phyloP scores from a whole-genome alignment of 1,140 invertebrate genomes.

The Paraescarpia echinospica region DNA sequence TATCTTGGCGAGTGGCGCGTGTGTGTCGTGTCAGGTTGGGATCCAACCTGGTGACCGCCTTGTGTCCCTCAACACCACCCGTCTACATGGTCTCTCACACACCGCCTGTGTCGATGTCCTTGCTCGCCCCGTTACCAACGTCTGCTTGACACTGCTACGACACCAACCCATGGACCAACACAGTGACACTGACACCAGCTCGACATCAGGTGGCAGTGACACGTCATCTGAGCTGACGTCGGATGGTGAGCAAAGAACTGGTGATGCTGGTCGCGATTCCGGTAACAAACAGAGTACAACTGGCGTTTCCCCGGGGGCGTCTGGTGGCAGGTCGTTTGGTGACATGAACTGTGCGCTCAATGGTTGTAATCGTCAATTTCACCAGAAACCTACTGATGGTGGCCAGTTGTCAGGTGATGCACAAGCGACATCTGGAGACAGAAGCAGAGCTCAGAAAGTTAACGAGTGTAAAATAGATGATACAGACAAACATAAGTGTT shows the following conservation, averaged over 20 bases:
- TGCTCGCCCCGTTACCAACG: slow-evolving; percentile 65
- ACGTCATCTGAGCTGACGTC: not conserved
- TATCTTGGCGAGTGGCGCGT: slow-evolving; percentile 35
- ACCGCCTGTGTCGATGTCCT: slow-evolving; percentile 80
- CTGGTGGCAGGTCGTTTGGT: not conserved
- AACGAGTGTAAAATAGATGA: not conserved
- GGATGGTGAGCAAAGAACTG: not conserved
- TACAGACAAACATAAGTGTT: not conserved
- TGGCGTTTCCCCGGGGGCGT: not conserved
- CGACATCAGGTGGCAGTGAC: not conserved
- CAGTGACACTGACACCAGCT: not conserved
- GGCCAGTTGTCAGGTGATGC: not conserved
- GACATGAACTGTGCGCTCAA: not conserved
- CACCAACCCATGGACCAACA: slow-evolving; percentile 12
- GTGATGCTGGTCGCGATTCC: not conserved
- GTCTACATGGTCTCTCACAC: slow-evolving; percentile 79
- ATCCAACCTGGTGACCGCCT: slow-evolving; percentile 72
- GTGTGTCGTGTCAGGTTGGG: slow-evolving; percentile 21
- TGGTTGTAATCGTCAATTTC: too few relatives aligned
- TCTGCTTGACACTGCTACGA: slow-evolving; percentile 29
- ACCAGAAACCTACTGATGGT: not conserved
- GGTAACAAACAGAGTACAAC: not conserved
- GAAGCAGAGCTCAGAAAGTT: not conserved
- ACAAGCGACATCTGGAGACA: not conserved
- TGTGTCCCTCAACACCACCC: slow-evolving; percentile 83